Percentiles rank a stretch among this genome's conserved stretches.
Conservation (phyloP, 2,113 vertebrate species). For the Nibea coibor region DNA sequence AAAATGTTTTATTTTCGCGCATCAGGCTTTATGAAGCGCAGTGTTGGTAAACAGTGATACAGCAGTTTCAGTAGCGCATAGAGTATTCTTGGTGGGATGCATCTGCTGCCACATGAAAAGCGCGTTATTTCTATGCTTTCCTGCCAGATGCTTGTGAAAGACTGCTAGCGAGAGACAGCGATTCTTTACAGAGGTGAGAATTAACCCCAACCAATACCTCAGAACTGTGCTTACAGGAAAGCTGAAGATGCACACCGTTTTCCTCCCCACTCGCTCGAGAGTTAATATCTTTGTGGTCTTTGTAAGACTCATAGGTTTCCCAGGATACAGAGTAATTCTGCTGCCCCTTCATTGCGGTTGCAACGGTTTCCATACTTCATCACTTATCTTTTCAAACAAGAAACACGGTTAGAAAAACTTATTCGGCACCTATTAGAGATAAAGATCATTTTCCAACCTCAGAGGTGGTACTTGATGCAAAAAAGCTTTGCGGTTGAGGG, state of each 20-base stretch:
- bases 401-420: neutral
- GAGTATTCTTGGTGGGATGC: constrained; percentile 56
- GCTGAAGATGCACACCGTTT: neutral
- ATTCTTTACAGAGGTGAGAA: constrained; percentile 32
- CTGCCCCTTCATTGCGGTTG: constrained; percentile 15
- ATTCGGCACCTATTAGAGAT: neutral
- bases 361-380: constrained; percentile 26
- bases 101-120: constrained; percentile 74
- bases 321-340: neutral
- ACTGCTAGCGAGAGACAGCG: neutral
- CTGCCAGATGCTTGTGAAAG: neutral
- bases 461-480: neutral
- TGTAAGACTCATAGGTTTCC: neutral
- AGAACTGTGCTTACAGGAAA: constrained; percentile 65
- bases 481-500: neutral
- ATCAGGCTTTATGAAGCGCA: neutral
- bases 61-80: constrained; percentile 62
- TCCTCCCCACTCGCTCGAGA: neutral
- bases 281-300: constrained; percentile 39
- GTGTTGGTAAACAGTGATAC: constrained; percentile 67
- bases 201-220: constrained; percentile 45
- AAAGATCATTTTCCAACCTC: neutral
- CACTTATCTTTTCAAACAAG: neutral
- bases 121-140: neutral
- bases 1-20: neutral